Evolutionary conservation across 2,797 vertebrate genomes (phyloP), one percentile per base, ranked within the genome.

Genomic region (Oryzias dopingdopingensis): DNA sequence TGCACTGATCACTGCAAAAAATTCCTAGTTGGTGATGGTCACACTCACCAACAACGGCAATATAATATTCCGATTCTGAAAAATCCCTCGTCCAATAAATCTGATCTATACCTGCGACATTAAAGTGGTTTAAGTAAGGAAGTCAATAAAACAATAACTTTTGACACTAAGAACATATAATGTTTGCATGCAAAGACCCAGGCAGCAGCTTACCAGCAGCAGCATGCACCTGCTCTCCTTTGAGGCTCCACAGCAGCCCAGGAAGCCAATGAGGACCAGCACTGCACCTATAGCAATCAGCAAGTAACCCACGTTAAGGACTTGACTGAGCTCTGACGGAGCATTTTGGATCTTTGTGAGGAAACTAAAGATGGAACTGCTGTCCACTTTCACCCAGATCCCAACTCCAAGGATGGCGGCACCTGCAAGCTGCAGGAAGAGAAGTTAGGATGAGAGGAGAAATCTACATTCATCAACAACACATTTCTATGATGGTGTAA

Each of bases 301-400:
- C 72, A 94, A 86, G 80, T 94, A 93, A 7, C 90, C 92, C 62
- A 93, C 91, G 0, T 93, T 89, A 13, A 91, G 79, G 26, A 94
- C 50, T 77, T 93, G 91, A 17, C 49, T 69, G 22, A 94, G 73
- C 51, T 89, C 67, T 0, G 60, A 0, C 0, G 91, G 82, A 0
- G 67, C 80, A 0, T 73, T 20, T 0, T 81, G 49, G 1, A 90
- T 74, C 1, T 80, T 61, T 17, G 81, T 84, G 1, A 94, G 75
- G 56, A 93, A 49, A 12, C 41, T 48, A 26, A 90, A 17, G 66
- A 94, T 55, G n/a, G 93, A 93, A 20, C 82, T 62, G 2, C 87
- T 92, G 76, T 94, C 92, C 70, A 93, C 89, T 67, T 94, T 94
- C 58, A 94, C 89, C 92, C 93, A 94, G 79, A 94, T 89, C 12